Conservation (phyloP, 2,113 vertebrate species). For the Phaetusa simplex region DNA sequence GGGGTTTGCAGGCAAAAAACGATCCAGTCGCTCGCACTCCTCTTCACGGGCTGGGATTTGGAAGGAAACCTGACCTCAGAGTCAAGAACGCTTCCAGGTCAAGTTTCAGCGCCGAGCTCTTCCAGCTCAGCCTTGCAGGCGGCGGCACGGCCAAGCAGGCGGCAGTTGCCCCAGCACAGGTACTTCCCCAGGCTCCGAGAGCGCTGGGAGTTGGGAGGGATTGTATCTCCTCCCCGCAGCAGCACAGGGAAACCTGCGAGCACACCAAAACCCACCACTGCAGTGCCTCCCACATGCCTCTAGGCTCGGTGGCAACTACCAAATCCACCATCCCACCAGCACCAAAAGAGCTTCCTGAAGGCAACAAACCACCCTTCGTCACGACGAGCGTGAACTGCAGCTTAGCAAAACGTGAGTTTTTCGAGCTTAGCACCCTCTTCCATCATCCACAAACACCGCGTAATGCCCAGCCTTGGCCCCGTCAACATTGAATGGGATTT, state of each 20-base stretch:
- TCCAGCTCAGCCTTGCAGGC: neutral
- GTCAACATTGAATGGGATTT: accelerated
- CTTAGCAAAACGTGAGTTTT: neutral
- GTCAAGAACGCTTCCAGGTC: constrained; percentile 29
- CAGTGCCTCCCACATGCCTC: accelerated
- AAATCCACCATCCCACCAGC: neutral
- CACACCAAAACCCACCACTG: accelerated
- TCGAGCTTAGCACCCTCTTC: neutral
- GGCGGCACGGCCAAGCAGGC: neutral
- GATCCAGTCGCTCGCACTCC: neutral
- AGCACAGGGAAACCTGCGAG: accelerated
- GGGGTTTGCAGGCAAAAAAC: neutral
- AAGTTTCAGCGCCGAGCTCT: neutral
- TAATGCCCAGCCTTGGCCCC: neutral
- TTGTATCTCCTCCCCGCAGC: neutral
- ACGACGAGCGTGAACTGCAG: accelerated
- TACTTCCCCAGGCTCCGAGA: neutral
- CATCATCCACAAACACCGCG: accelerated
- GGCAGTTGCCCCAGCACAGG: neutral
- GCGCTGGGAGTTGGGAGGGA: accelerated
- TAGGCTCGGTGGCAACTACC: accelerated
- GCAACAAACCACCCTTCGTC: accelerated
- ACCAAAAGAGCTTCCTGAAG: neutral
- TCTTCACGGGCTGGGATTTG: neutral
- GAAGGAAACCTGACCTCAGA: constrained; percentile 26